Evolutionary conservation across 2,888 invertebrate genomes (phyloP).

Genomic region (Pardosa pseudoannulata): DNA sequence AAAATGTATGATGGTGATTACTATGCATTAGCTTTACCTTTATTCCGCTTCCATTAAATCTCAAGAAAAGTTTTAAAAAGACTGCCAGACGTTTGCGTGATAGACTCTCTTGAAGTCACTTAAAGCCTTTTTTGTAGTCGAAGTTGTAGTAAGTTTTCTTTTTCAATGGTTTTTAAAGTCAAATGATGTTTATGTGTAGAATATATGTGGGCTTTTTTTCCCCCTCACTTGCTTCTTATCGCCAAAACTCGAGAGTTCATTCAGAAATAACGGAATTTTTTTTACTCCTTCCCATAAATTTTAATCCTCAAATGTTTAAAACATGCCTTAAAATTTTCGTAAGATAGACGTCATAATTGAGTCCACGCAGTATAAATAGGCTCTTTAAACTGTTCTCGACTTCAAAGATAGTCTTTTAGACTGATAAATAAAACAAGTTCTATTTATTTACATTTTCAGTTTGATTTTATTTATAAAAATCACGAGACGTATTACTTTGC

Average conservation of each 20-base stretch:
- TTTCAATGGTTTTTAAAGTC: not conserved
- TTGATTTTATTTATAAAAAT: too few species aligned
- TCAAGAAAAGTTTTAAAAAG: not conserved
- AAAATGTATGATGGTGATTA: not conserved
- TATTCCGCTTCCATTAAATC: constrained; percentile 9
- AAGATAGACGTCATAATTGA: too few species aligned
- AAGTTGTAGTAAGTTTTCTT: constrained; percentile 12
- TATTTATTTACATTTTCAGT: too few species aligned
- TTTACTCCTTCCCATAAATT: too few species aligned
- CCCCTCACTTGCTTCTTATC: not conserved
- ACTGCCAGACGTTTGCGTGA: not conserved
- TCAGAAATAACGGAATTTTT: too few species aligned
- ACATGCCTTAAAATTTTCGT: too few species aligned
- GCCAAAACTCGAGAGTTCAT: not conserved
- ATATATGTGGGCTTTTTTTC: not conserved
- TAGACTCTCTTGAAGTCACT: constrained; percentile 9
- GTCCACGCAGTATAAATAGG: too few species aligned
- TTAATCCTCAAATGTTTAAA: too few species aligned
- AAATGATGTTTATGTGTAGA: constrained; percentile 7
- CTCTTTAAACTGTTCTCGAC: too few species aligned
- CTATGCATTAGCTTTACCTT: constrained; percentile 15
- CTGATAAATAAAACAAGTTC: too few species aligned
- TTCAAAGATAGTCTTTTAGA: too few species aligned
- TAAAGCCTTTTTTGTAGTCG: not conserved
- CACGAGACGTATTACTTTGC: too few species aligned